Conservation (phyloP, 2,888 invertebrate genomes). For the Teinopalpus imperialis region DNA sequence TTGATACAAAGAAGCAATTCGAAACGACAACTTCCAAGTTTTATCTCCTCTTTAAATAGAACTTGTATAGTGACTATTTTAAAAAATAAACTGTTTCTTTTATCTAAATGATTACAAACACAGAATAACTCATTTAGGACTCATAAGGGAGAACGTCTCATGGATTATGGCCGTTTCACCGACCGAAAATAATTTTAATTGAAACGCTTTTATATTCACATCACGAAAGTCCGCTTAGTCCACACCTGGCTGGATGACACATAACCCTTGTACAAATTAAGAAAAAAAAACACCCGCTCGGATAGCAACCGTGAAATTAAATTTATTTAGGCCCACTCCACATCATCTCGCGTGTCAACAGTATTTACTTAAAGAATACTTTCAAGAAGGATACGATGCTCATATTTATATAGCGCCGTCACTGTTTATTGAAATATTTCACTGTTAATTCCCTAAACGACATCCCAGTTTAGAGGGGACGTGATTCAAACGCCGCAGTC, state of each 20-base stretch:
- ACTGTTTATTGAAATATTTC: conserved; percentile 78
- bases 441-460: conserved; percentile 75
- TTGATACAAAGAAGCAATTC: too few species aligned
- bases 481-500: conserved; percentile 53
- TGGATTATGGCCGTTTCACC: too few species aligned
- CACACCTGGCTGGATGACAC: conserved; percentile 53
- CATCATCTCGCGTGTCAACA: conserved; percentile 66
- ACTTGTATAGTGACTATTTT: too few species aligned
- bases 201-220: conserved; percentile 48
- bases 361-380: conserved; percentile 77
- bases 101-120: too few species aligned
- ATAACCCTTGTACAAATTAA: conserved; percentile 62
- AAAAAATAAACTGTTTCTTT: too few species aligned
- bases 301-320: conserved; percentile 68
- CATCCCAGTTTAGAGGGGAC: conserved; percentile 58
- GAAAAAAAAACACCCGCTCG: conserved; percentile 45
- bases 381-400: conserved; percentile 64
- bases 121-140: too few species aligned
- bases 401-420: conserved; percentile 72
- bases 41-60: too few species aligned
- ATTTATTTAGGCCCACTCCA: conserved; percentile 75
- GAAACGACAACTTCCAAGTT: too few species aligned
- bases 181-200: conserved; percentile 57
- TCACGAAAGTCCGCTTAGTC: conserved; percentile 50
- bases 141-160: too few species aligned